Percentiles rank a stretch among this genome's conserved stretches.
Conservation (phyloP, 2,888 invertebrate genomes). For the Ophion ventricosus region DNA sequence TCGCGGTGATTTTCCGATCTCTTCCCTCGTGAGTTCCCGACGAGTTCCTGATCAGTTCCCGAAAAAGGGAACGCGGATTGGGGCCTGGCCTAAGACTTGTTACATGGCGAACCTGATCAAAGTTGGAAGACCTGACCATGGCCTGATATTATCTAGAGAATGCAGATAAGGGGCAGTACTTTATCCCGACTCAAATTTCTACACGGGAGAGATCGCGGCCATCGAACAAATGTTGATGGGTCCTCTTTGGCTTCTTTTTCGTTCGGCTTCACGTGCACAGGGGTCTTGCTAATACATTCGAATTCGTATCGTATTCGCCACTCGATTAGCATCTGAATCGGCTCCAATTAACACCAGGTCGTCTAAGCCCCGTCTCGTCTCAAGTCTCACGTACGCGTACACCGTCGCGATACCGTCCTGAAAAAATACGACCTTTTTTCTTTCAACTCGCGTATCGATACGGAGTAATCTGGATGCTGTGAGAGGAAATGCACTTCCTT, state of each 20-base stretch:
- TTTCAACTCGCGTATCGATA: neutral
- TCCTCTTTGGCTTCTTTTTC: neutral
- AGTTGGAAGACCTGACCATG: too few species aligned
- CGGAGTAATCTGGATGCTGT: neutral
- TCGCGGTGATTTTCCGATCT: too few species aligned
- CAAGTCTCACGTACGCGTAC: neutral
- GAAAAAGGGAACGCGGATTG: too few species aligned
- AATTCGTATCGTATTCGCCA: neutral
- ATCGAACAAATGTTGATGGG: neutral
- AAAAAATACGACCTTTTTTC: neutral
- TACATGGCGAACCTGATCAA: too few species aligned
- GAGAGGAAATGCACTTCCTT: neutral
- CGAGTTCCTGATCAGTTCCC: too few species aligned
- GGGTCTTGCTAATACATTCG: slow-evolving; percentile 1
- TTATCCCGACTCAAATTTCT: too few species aligned
- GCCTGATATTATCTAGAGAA: too few species aligned
- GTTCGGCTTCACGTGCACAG: neutral
- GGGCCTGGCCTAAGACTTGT: too few species aligned
- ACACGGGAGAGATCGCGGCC: neutral
- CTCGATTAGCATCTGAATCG: slow-evolving; percentile 13
- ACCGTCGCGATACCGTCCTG: neutral
- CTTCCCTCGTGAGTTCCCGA: too few species aligned
- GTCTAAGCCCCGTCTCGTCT: slow-evolving; percentile 6
- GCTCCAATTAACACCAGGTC: slow-evolving; percentile 6
- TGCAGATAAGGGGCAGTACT: too few species aligned